phyloP scores from a whole-genome alignment of 2,113 vertebrate genomes.

The Orthochromis indermauri region DNA sequence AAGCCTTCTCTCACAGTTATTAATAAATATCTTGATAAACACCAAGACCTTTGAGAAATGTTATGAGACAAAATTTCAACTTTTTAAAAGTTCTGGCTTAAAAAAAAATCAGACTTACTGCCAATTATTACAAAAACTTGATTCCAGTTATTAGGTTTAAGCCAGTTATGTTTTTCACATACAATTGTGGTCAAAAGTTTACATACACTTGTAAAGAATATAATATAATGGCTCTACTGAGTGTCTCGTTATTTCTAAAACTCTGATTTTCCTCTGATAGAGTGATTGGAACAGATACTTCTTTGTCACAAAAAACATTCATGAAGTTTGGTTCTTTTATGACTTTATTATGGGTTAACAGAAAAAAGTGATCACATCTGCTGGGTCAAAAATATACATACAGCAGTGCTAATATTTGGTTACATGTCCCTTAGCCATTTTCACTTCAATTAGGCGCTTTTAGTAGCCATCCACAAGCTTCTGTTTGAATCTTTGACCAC shows the following conservation, averaged over 20 bases:
- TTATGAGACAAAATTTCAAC: background rate
- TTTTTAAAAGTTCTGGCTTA: background rate
- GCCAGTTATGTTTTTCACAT: background rate
- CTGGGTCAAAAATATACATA: too few species aligned
- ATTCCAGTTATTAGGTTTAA: background rate
- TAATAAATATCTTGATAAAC: background rate
- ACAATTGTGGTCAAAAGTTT: background rate
- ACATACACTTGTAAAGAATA: background rate
- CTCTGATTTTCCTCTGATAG: background rate
- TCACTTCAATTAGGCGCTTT: too few species aligned
- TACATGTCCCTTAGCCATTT: too few species aligned
- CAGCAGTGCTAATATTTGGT: too few species aligned
- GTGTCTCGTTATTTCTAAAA: background rate
- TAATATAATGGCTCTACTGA: background rate
- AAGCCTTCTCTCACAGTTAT: background rate
- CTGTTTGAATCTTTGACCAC: too few species aligned
- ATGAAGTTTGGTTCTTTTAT: too few species aligned
- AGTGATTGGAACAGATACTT: background rate
- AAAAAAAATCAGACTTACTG: fast-evolving
- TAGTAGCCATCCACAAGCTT: too few species aligned
- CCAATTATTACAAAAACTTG: background rate
- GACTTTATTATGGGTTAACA: too few species aligned
- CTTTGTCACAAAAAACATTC: too few species aligned
- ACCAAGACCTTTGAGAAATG: background rate
- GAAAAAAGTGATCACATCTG: too few species aligned